Base-by-base conservation (phyloP, 2,888 invertebrate species). In the Steinernema scapterisci region DNA sequence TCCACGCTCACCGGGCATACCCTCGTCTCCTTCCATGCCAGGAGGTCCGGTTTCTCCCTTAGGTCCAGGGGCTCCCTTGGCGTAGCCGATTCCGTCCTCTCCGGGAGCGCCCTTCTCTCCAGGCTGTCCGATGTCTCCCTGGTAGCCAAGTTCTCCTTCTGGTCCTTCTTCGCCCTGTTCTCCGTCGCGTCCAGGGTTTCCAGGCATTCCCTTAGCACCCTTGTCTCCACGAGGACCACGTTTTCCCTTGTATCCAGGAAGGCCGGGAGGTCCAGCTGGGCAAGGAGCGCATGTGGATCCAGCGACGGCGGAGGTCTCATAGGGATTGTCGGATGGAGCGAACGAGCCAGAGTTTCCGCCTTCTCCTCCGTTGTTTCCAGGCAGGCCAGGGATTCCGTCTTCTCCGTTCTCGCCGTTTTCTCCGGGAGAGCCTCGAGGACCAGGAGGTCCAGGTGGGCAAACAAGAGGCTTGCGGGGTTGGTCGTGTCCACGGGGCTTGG, bases 201-300 rank as follows among this genome's bases (percentile, higher is more conserved):
- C 84, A 31, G 78, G 70, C 9, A 76, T 70, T 70, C 83, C 84
- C 70, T 84, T 81, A 3, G 76, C 76, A 71, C 84, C 84, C 75
- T 84, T 86, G 3, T 81, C 81, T 77, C 86, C 86, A 38, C 85
- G 78, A 16, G 77, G 76, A 70, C 86, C 86, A 70, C 83, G 80
- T 71, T 84, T 85, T 75, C 86, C 86, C 76, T 85, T 83, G 79
- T 84, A 84, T 54, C 85, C 85, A 16, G 84, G 79, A 11, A 80
- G 74, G 71, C 85, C 85, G 46, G 84, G 80, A 19, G 85, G 84
- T 70, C 85, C 85, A 51, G 83, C 79, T 31, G 85, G 85, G 74
- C 84, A 84, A 7, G 83, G 77, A n/a, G 54, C 70, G 43, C 78
- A 78, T 0, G 75, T 38, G 16, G 76, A 75, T n/a, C 72, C 75